Evolutionary conservation across 2,888 invertebrate genomes (phyloP).

Genomic region (Toxonevra muliebris): DNA sequence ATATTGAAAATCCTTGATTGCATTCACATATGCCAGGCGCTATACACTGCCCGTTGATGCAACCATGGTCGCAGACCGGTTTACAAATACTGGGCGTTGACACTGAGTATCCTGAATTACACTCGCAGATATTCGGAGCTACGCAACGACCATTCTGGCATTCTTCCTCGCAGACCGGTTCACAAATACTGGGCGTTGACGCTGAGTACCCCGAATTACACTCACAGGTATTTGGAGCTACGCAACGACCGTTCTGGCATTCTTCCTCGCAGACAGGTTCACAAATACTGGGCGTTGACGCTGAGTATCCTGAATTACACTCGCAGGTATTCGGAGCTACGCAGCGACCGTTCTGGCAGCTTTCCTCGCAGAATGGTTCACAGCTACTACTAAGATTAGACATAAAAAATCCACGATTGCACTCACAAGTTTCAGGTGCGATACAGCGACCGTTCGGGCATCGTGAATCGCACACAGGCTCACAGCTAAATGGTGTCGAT

Average conservation of each 20-base stretch:
- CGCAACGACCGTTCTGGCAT: slow-evolving; percentile 55
- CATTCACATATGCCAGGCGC: slow-evolving; percentile 53
- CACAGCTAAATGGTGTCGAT: slow-evolving; percentile 20
- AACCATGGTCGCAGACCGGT: slow-evolving; percentile 39
- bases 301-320: slow-evolving; percentile 72
- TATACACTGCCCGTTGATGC: slow-evolving; percentile 52
- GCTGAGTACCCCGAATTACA: slow-evolving; percentile 37
- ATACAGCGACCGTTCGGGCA: slow-evolving; percentile 37
- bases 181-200: slow-evolving; percentile 21
- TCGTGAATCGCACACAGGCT: slow-evolving; percentile 29
- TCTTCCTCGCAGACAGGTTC: slow-evolving; percentile 39
- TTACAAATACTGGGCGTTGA: slow-evolving; percentile 23
- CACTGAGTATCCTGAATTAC: slow-evolving; percentile 29
- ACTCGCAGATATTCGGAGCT: slow-evolving; percentile 67
- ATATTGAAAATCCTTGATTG: slow-evolving; percentile 46
- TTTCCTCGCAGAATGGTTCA: slow-evolving; percentile 55
- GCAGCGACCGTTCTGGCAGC: slow-evolving; percentile 75
- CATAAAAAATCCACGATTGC: slow-evolving; percentile 38
- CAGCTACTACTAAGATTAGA: slow-evolving; percentile 18
- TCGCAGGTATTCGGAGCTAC: slow-evolving; percentile 75
- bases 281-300: slow-evolving; percentile 47
- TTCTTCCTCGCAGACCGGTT: slow-evolving; percentile 37
- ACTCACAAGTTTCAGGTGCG: slow-evolving; percentile 36
- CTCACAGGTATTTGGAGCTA: slow-evolving; percentile 60
- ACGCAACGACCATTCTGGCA: slow-evolving; percentile 53